A percentile compares a stretch with the other conserved stretches of the same genome.
Conservation (phyloP, 2,113 vertebrate species). For the Thalassoma bifasciatum region DNA sequence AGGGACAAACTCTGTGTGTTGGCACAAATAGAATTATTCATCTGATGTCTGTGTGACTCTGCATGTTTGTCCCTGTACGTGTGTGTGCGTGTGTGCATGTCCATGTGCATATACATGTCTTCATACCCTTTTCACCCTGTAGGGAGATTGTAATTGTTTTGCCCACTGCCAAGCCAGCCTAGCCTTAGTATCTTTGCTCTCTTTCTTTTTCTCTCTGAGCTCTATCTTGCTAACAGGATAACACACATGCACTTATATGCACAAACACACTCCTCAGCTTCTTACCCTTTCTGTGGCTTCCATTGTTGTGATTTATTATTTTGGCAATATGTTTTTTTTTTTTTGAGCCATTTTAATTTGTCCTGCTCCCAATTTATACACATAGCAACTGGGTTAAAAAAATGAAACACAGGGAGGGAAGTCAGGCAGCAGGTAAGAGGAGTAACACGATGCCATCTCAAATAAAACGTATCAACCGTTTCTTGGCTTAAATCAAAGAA, state of each 20-base stretch:
- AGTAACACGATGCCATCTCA: background rate
- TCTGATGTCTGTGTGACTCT: background rate
- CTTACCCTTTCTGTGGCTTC: background rate
- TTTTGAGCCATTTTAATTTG: conserved; percentile 25
- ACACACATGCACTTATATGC: too few relatives aligned
- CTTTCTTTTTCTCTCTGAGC: background rate
- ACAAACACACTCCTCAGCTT: too few relatives aligned
- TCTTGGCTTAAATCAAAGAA: background rate
- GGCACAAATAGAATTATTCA: conserved; percentile 19
- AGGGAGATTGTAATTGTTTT: conserved; percentile 55
- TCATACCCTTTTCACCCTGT: conserved; percentile 29
- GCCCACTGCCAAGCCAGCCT: conserved; percentile 17
- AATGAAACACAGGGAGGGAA: background rate
- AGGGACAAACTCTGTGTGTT: background rate
- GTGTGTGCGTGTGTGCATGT: conserved; percentile 1
- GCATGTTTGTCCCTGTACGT: background rate
- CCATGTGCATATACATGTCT: background rate
- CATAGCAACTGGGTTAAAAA: conserved; percentile 14
- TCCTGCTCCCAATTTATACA: background rate
- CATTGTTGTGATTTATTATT: conserved; percentile 10
- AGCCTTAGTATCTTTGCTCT: background rate
- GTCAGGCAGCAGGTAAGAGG: conserved; percentile 24
- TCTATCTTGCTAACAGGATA: background rate
- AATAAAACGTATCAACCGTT: background rate
- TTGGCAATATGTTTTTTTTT: background rate